Conservation (phyloP, 2,797 vertebrate species). For the Rhabdophis nuchalis region DNA sequence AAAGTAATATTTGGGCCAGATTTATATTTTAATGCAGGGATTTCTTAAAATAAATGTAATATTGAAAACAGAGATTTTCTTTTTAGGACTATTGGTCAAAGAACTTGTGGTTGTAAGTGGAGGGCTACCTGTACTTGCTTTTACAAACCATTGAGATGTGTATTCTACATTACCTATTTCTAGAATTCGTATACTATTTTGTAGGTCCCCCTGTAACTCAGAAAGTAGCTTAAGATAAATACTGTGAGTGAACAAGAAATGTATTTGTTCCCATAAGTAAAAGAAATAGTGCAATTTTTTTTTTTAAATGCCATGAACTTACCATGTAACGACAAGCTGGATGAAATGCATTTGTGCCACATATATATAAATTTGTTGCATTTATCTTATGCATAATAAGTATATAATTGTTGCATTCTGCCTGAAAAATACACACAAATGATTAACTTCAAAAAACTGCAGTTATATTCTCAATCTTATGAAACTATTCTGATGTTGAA, state of each 20-base stretch:
- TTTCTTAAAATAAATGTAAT: too few species aligned
- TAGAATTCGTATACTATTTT: not conserved
- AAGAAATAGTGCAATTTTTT: not conserved
- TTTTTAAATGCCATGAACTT: conserved; percentile 48
- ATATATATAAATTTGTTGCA: conserved; percentile 70
- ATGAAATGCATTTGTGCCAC: conserved; percentile 79
- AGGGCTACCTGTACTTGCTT: not conserved
- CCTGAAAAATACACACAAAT: conserved; percentile 57
- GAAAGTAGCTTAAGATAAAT: not conserved
- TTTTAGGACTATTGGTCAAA: too few species aligned
- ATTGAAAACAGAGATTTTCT: too few species aligned
- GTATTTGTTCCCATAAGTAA: not conserved
- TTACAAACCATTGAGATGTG: not conserved
- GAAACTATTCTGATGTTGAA: not conserved
- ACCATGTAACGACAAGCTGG: conserved; percentile 78
- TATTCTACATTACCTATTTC: not conserved
- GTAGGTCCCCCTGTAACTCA: not conserved
- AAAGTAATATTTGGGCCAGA: too few species aligned
- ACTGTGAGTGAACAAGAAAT: not conserved
- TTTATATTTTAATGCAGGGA: too few species aligned
- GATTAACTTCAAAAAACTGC: not conserved
- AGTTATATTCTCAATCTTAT: not conserved
- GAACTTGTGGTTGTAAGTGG: not conserved
- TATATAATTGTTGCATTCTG: conserved; percentile 81
- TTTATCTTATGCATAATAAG: conserved; percentile 73